These are phyloP conservation scores for Pantala flavescens DNA, from an alignment of 1,140 invertebrate genomes.

Conservation along the genomic window DNA sequence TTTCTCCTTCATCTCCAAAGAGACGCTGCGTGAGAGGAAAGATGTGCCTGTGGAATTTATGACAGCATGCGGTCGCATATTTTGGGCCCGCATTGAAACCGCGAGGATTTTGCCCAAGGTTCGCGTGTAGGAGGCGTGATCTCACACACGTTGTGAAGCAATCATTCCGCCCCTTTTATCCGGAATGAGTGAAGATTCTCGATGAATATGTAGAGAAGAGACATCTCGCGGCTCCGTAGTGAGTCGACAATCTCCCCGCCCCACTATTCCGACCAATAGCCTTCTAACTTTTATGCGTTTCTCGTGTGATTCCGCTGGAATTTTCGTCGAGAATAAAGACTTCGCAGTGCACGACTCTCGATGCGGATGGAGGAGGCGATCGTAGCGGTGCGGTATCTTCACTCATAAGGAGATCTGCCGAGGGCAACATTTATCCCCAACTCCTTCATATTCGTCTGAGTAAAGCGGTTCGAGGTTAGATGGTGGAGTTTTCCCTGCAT, in stretches of 20 bases:
- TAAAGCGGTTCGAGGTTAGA: too few species aligned
- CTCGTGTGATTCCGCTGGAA: not conserved
- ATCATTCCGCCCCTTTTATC: not conserved
- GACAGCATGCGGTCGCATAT: conserved; percentile 7
- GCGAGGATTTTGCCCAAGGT: not conserved
- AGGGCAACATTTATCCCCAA: too few species aligned
- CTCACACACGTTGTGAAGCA: not conserved
- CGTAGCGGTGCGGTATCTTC: too few species aligned
- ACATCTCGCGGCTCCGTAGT: too few species aligned
- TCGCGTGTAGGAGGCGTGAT: conserved; percentile 2
- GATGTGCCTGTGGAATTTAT: not conserved
- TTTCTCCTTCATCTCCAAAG: too few species aligned
- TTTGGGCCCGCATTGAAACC: not conserved
- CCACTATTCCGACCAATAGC: not conserved
- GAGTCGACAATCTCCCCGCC: not conserved
- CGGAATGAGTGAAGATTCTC: not conserved
- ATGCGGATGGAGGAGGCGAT: too few species aligned
- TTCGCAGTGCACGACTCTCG: too few species aligned
- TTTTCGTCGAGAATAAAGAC: not conserved
- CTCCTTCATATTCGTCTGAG: too few species aligned
- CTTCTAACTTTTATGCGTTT: not conserved
- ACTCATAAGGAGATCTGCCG: too few species aligned
- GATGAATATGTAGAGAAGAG: too few species aligned
- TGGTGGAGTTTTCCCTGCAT: too few species aligned
- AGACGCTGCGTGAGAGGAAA: too few species aligned